Conservation (phyloP, 2,113 vertebrate genomes). For the Uria aalge region DNA sequence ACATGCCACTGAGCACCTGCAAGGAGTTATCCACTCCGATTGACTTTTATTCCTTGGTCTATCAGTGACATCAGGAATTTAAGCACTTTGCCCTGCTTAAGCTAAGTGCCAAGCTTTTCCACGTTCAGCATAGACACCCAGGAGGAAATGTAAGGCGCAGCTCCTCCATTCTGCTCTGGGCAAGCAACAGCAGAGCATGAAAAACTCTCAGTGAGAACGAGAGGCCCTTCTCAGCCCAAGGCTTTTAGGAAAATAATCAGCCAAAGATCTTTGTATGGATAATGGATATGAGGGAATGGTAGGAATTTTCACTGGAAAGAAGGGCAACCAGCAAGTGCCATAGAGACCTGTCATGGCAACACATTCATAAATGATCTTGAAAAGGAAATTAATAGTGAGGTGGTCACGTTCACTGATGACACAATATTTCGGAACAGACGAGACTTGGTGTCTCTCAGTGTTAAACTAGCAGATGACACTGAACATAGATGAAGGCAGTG, state of each 20-base stretch:
- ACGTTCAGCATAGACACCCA: neutral
- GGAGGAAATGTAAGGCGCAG: neutral
- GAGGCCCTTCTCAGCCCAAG: neutral
- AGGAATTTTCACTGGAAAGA: neutral
- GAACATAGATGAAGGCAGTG: neutral
- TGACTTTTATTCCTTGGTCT: neutral
- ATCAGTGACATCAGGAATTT: neutral
- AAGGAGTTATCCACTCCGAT: neutral
- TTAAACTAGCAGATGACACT: neutral
- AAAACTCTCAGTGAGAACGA: neutral
- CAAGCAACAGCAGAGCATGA: neutral
- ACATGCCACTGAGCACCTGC: neutral
- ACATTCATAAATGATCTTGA: neutral
- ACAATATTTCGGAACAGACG: neutral
- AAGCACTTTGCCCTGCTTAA: neutral
- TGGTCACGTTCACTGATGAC: neutral
- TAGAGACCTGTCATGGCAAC: neutral
- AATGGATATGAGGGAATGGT: neutral
- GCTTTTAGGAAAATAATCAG: neutral
- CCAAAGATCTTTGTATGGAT: accelerated
- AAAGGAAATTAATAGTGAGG: neutral
- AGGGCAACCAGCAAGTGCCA: neutral
- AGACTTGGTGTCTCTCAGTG: neutral
- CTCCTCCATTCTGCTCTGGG: neutral
- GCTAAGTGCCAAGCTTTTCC: neutral